These are phyloP conservation scores for Spodoptera frugiperda DNA, from an alignment of 1,140 invertebrate species.

Conservation along the genomic window DNA sequence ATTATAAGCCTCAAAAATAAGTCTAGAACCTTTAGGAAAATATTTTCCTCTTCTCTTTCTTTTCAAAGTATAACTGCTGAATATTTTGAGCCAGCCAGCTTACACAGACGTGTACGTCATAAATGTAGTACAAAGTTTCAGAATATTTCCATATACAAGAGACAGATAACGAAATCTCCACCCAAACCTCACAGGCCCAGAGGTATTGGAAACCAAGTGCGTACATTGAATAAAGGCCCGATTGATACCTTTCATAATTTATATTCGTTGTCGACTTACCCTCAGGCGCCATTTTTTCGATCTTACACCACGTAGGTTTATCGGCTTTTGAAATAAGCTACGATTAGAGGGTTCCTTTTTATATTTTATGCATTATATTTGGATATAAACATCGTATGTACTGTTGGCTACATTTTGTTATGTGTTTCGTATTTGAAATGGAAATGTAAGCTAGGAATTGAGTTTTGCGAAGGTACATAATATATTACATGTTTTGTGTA, in stretches of 20 bases:
- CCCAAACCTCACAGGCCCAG: not conserved
- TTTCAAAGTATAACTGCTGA: too few species aligned
- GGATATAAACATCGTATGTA: not conserved
- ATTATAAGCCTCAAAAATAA: too few species aligned
- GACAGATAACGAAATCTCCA: not conserved
- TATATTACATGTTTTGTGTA: too few species aligned
- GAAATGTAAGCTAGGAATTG: too few species aligned
- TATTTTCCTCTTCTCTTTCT: too few species aligned
- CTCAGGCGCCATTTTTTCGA: slow-evolving; percentile 11
- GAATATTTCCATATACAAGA: not conserved
- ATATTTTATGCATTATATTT: slow-evolving; percentile 3
- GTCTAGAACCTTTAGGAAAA: too few species aligned
- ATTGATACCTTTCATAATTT: slow-evolving; percentile 34
- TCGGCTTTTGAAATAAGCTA: slow-evolving; percentile 11
- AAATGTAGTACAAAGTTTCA: too few species aligned
- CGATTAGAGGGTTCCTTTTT: slow-evolving; percentile 2
- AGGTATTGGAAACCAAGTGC: slow-evolving; percentile 6
- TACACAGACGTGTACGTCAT: too few species aligned
- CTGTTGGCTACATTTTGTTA: too few species aligned
- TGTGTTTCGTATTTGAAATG: too few species aligned
- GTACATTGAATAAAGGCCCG: slow-evolving; percentile 6
- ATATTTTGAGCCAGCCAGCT: too few species aligned
- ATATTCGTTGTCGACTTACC: slow-evolving; percentile 3
- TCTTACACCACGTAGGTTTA: not conserved
- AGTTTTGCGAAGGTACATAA: too few species aligned